Conservation (phyloP, 92 coral and sea anemone species). For the Epizoanthus ramosus region DNA sequence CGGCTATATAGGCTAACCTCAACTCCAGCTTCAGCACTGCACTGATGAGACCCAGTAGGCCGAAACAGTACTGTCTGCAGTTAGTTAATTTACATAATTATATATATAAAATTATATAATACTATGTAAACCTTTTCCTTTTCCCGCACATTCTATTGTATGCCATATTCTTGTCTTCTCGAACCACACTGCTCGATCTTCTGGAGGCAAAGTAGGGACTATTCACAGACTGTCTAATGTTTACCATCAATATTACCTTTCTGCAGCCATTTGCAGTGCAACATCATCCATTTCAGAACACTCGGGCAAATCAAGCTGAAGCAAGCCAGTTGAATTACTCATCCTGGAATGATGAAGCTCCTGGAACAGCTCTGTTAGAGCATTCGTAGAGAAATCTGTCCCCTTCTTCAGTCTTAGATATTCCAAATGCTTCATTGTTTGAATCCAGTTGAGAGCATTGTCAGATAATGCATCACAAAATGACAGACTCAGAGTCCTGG, state of each 20-base stretch:
- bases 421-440: constrained; percentile 67
- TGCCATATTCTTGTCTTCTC: no score
- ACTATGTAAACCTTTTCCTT: no score
- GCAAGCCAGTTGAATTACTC: constrained; percentile 66
- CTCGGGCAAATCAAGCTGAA: constrained; percentile 71
- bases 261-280: constrained; percentile 68
- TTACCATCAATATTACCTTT: constrained; percentile 53
- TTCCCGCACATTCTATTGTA: no score
- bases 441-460: constrained; percentile 62
- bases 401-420: constrained; percentile 81
- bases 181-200: no score
- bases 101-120: no score
- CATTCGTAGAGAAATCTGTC: constrained; percentile 74
- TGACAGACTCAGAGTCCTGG: constrained; percentile 84
- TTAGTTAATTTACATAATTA: no score
- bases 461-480: constrained; percentile 89
- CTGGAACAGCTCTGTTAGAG: constrained; percentile 65
- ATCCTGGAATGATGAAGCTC: constrained; percentile 62
- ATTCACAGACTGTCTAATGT: no score
- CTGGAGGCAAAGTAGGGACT: no score
- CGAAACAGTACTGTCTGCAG: no score
- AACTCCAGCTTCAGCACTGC: no score
- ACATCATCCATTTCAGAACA: constrained; percentile 81
- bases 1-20: no score
- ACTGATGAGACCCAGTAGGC: no score